Conservation (phyloP, 2,113 vertebrate genomes). For the Xenotilapia flavipinnis region DNA sequence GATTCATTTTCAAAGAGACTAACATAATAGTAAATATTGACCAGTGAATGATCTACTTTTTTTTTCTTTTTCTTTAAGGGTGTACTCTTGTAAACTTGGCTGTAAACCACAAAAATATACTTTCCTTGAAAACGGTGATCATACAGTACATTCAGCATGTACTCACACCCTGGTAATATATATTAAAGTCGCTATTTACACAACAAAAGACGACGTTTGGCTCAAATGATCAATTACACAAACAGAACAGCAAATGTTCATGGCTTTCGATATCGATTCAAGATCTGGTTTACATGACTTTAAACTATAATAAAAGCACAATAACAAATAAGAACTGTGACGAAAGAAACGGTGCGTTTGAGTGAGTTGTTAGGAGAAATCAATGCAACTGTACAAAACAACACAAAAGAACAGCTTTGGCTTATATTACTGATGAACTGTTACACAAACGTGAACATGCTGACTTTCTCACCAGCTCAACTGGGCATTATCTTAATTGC, state of each 20-base stretch:
- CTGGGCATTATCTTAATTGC: conserved; percentile 69
- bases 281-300: conserved; percentile 86
- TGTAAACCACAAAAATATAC: conserved; percentile 99
- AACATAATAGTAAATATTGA: conserved; percentile 95
- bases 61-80: conserved; percentile 73
- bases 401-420: conserved; percentile 93
- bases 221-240: conserved; percentile 94
- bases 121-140: conserved; percentile 87
- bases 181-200: conserved; percentile 98
- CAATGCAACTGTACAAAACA: conserved; percentile 83
- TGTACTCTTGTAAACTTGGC: conserved; percentile 89
- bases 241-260: conserved; percentile 92
- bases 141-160: conserved; percentile 83
- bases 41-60: conserved; percentile 92
- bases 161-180: conserved; percentile 92
- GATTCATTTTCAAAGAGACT: conserved; percentile 84
- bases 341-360: conserved; percentile 69
- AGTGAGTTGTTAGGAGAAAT: conserved; percentile 81
- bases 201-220: conserved; percentile 84
- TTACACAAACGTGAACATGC: conserved; percentile 88
- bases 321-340: conserved; percentile 70
- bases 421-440: conserved; percentile 97
- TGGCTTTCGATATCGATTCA: conserved; percentile 94
- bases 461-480: conserved; percentile 86
- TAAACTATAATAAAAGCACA: conserved; percentile 79